Evolutionary conservation across 2,797 vertebrate genomes (phyloP).

Genomic region (Choloepus didactylus): DNA sequence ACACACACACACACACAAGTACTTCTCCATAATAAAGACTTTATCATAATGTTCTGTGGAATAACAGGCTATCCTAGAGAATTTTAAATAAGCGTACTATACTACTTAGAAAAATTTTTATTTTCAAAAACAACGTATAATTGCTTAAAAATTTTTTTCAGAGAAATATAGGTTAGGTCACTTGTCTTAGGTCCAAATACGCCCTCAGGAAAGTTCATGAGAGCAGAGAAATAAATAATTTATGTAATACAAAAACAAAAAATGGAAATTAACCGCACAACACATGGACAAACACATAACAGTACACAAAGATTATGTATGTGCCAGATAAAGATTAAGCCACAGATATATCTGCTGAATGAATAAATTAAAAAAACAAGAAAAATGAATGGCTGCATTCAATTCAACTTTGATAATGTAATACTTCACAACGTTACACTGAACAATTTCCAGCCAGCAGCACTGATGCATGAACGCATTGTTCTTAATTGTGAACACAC

Average conservation of each 20-base stretch:
- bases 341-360: neutral
- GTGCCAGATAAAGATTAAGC: slow-evolving; percentile 49
- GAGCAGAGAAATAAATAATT: slow-evolving; percentile 52
- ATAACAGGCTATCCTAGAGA: neutral
- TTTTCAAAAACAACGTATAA: neutral
- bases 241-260: slow-evolving; percentile 69
- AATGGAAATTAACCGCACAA: slow-evolving; percentile 50
- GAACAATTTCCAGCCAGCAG: slow-evolving; percentile 41
- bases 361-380: slow-evolving; percentile 59
- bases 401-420: slow-evolving; percentile 54
- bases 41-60: neutral
- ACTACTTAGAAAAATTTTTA: neutral
- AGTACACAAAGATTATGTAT: neutral
- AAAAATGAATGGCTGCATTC: slow-evolving; percentile 47
- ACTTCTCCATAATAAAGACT: neutral
- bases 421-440: slow-evolving; percentile 25
- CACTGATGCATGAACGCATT: neutral
- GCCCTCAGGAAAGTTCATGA: slow-evolving; percentile 59
- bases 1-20: neutral
- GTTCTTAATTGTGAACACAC: slow-evolving; percentile 30
- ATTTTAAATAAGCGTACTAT: slow-evolving; percentile 34
- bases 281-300: slow-evolving; percentile 56
- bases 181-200: slow-evolving; percentile 4
- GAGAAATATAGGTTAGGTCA: slow-evolving; percentile 49
- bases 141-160: neutral